Conservation (phyloP, 2,888 invertebrate genomes). For the Cryptocheilus praepositus region DNA sequence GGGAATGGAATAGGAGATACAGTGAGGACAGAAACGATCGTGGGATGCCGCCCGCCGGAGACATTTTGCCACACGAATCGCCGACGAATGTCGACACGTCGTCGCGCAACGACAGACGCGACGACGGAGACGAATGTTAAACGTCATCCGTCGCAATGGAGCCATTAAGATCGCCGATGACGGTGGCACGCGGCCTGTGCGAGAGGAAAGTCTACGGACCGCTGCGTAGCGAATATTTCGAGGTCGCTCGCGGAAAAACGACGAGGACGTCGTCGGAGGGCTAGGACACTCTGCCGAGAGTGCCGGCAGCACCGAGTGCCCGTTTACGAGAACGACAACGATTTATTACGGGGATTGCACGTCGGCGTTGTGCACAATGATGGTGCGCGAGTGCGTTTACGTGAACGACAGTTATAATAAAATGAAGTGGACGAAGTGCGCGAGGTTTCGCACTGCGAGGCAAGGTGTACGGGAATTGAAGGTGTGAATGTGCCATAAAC, state of each 20-base stretch:
- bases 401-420: background rate
- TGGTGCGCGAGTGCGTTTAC: slow-evolving; percentile 8
- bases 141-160: slow-evolving; percentile 38
- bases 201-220: background rate
- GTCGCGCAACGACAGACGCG: slow-evolving; percentile 10
- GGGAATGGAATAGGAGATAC: slow-evolving; percentile 15
- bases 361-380: background rate
- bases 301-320: background rate
- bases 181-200: slow-evolving; percentile 24
- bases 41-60: slow-evolving; percentile 51
- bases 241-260: slow-evolving; percentile 18
- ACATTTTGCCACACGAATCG: slow-evolving; percentile 47
- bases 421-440: slow-evolving; percentile 2
- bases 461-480: no score
- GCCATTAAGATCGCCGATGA: slow-evolving; percentile 37
- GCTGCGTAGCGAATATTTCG: slow-evolving; percentile 23
- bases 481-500: no score
- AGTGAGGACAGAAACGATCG: slow-evolving; percentile 16
- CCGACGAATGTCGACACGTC: slow-evolving; percentile 30
- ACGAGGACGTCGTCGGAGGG: slow-evolving; percentile 16
- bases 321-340: background rate
- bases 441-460: background rate
- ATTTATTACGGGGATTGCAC: background rate
- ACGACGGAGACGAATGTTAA: slow-evolving; percentile 35
- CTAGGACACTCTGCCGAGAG: background rate